Evolutionary conservation across 1,140 invertebrate species (phyloP), one percentile per base, ranked within the genome.

Genomic region (Mactra quadrangularis): DNA sequence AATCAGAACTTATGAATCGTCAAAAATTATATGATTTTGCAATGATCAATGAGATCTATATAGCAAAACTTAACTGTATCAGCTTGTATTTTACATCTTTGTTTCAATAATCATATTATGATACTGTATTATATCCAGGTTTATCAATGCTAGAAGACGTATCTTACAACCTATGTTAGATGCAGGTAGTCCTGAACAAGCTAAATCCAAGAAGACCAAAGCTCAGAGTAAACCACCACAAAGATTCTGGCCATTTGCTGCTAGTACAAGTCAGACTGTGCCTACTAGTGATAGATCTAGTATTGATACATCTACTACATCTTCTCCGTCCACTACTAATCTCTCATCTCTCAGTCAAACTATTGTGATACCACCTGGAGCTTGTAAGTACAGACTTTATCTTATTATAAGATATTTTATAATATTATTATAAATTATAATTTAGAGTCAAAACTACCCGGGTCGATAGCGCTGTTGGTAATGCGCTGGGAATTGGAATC

Each of bases 101-200:
- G n/a, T n/a, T n/a, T n/a, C n/a, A n/a, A n/a, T n/a, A n/a, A n/a
- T n/a, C n/a, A n/a, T n/a, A n/a, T n/a, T n/a, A n/a, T n/a, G n/a
- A n/a, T n/a, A n/a, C n/a, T n/a, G n/a, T n/a, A n/a, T n/a, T n/a
- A n/a, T n/a, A n/a, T n/a, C n/a, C n/a, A 97, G 97, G 97, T 98
- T 98, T 92, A 98, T 99, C 87, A 99, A 99, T 94, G 98, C 97
- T 0, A 94, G 98, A 59, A 94, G 98, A 85, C 94, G 98, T 70
- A 99, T 99, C 86, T 93, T 99, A 19, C 97, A 97, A 97, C 95
- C 97, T 97, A 95, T 93, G 91, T 75, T 93, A 76, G 91, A 93
- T 84, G 88, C 89, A 35, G 89, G 89, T 57, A 89, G 91, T 70
- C 87, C 91, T 38, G 93, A 92, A 60, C 88, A 87, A 82, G 87